A percentile compares a stretch with the other conserved stretches of the same genome.
phyloP scores from a whole-genome alignment of 2,797 vertebrate species.

The Micropoecilia bifurca region DNA sequence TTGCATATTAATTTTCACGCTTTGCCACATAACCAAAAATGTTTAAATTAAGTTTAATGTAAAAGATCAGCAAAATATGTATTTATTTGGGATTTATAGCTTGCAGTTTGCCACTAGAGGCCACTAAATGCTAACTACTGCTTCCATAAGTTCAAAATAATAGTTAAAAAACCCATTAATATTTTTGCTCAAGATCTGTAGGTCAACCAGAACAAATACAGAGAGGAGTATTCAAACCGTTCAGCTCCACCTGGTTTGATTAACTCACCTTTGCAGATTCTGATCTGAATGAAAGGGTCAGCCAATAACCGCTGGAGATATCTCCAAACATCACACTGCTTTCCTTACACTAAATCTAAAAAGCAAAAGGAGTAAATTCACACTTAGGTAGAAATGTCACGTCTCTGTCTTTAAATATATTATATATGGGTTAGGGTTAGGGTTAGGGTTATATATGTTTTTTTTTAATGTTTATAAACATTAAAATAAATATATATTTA shows the following conservation, averaged over 20 bases:
- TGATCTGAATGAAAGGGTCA: not conserved
- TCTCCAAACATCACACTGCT: not conserved
- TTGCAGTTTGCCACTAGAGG: not conserved
- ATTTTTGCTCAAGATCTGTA: not conserved
- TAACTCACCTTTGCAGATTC: not conserved
- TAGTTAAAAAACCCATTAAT: not conserved
- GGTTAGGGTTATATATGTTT: too few relatives aligned
- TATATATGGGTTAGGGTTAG: too few relatives aligned
- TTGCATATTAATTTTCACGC: not conserved
- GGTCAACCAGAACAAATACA: not conserved
- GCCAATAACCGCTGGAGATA: not conserved
- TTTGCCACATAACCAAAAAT: not conserved
- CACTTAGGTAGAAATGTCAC: not conserved
- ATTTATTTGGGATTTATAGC: not conserved
- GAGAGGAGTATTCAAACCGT: not conserved
- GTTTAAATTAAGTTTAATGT: not conserved
- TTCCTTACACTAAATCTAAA: constrained; percentile 4
- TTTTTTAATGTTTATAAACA: too few relatives aligned
- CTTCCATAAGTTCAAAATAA: not conserved
- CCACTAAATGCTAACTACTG: not conserved
- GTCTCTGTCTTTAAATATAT: not conserved
- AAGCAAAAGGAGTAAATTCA: not conserved
- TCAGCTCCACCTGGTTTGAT: not conserved
- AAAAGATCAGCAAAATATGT: not conserved
- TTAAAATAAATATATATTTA: not conserved